Evolutionary conservation across 2,888 invertebrate species (phyloP), one percentile per base, ranked within the genome.

Genomic region (Microplitis deprimator): DNA sequence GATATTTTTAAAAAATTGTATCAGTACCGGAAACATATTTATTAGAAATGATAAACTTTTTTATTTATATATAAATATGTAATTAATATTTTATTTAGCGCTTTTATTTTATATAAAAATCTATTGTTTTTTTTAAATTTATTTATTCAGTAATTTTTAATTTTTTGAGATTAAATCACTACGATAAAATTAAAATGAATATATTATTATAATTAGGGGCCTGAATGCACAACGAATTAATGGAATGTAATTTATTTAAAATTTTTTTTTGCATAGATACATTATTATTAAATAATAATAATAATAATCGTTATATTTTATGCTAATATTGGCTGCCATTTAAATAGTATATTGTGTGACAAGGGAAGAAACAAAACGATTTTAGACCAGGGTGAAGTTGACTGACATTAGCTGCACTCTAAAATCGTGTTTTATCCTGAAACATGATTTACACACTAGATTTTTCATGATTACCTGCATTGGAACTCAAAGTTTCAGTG

Each of bases 201-300:
- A 62, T 62, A 20, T 62, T 62, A 17, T 62, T 62, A 62, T 20
- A 50, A 62, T 62, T 62, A 62, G 62, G 20, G 62, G 62, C 62
- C 62, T 62, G 62, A 62, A 62, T 62, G 62, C 62, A 62, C 62
- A 62, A 62, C 62, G 62, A 62, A 62, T 7, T 62, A 62, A 62
- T 50, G 50, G 50, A 50, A 50, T 50, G 50, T 13, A 8, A 50
- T 13, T 50, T 13, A 50, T 50, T 50, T 50, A 3, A 50, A 50
- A 10, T 13, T 50, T 13, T 13, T 13, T 50, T 50, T 13, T 50
- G 50, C 50, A 50, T 50, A 13, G 13, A 50, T 62, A 62, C 29
- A 75, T 73, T 79, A 78, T 72, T 77, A 80, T 79, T 79, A 71
- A 75, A 17, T 69, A 17, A 69, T 60, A 68, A 59, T 72, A 73